Base-by-base conservation (phyloP, 92 coral and sea anemone genomes). In the Phenganax marumi region DNA sequence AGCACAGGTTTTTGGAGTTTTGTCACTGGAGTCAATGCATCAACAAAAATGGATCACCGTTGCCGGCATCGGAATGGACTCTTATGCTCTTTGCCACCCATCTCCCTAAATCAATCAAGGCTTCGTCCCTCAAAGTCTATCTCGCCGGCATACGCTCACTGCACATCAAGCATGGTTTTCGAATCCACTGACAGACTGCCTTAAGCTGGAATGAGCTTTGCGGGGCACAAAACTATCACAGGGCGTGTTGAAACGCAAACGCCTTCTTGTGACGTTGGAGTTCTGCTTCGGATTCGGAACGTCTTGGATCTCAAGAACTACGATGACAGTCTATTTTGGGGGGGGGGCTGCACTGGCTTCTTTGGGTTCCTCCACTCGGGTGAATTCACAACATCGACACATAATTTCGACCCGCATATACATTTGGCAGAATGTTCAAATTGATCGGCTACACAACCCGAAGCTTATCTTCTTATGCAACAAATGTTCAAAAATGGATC, bases 71-170 rank as follows among this genome's bases (percentile, higher is more conserved):
- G 3, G 69, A 81, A 50, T 43, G 79, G 18, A 81, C 75, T 0
- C 50, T 84, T n/a, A 75, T 84, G 12, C 68, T 75, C n/a, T 84
- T 84, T 65, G 23, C 83, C 46, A 51, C 75, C 26, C 75, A 84
- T 19, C 73, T 75, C 17, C 72, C 87, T 12, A 54, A 71, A 49
- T 2, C 81, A 21, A 75, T 84, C 16, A 84, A 75, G 39, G 74
- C 64, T 8, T 61, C 52, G 46, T 49, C 87, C 1, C 58, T 84
- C 43, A 33, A 75, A 16, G 82, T 75, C 68, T 81, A 81, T 18
- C 70, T 78, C 62, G 39, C 88, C 55, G 82, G 81, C 9, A 56
- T 84, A 16, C 82, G 82, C 63, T 84, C 87, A 19, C 58, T 84
- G 9, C 87, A 84, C 69, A 65, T 84, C 16, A 62, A 79, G 14